These are phyloP conservation scores for Ceuthmochares aereus DNA, from an alignment of 2,113 vertebrate species.

Conservation along the genomic window DNA sequence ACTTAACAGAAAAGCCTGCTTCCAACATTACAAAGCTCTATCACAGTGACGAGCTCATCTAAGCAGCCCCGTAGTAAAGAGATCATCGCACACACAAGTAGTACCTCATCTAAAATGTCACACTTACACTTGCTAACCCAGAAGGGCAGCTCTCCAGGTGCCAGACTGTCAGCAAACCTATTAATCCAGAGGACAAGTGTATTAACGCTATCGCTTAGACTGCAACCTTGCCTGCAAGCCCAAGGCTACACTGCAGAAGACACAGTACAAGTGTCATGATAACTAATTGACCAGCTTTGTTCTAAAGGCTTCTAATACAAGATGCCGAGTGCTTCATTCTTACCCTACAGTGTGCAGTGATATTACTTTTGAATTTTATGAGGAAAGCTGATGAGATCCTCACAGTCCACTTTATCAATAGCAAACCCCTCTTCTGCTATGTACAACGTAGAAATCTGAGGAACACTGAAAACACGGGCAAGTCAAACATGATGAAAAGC, in stretches of 20 bases:
- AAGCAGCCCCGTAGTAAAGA: background rate
- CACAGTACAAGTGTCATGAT: accelerated
- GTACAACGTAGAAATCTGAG: background rate
- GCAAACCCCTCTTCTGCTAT: background rate
- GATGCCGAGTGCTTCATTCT: background rate
- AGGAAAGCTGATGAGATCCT: background rate
- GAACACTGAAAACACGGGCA: background rate
- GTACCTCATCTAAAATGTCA: background rate
- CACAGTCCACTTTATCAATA: background rate
- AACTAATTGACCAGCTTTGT: background rate
- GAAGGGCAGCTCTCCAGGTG: background rate
- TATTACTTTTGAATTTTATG: background rate
- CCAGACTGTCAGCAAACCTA: background rate
- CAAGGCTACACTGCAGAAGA: background rate
- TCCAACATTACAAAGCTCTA: background rate
- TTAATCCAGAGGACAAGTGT: background rate
- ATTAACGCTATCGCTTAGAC: background rate
- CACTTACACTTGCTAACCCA: background rate
- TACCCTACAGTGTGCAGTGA: background rate
- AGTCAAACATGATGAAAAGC: background rate
- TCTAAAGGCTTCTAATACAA: background rate
- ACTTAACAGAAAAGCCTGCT: background rate
- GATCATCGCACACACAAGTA: accelerated
- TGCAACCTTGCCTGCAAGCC: background rate
- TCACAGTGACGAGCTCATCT: background rate